These are phyloP conservation scores for Lucifuga dentata DNA, from an alignment of 2,113 vertebrate species.

Conservation along the genomic window DNA sequence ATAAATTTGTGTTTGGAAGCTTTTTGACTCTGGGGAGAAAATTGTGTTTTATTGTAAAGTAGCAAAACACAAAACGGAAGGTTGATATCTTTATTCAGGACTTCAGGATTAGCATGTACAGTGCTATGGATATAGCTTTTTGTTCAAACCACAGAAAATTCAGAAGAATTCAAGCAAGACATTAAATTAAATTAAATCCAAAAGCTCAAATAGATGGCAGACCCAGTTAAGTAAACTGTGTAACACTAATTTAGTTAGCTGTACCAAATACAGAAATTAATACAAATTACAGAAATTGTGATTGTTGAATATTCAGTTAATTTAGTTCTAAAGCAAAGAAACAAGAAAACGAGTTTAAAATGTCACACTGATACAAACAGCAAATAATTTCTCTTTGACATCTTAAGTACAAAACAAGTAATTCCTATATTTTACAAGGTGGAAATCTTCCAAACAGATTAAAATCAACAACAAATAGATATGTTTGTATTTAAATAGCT, in stretches of 20 bases:
- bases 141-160: constrained; percentile 13
- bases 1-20: constrained; percentile 31
- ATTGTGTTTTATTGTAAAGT: constrained; percentile 14
- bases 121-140: background rate
- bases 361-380: constrained; percentile 6
- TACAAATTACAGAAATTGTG: background rate
- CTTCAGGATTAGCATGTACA: constrained; percentile 12
- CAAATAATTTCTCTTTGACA: background rate
- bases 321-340: background rate
- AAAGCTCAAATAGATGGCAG: background rate
- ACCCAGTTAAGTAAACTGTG: background rate
- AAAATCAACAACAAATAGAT: background rate
- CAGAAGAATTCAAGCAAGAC: background rate
- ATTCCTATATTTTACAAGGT: background rate
- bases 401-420: background rate
- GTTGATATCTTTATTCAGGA: constrained; percentile 60
- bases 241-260: background rate
- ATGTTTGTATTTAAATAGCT: background rate
- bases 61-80: constrained; percentile 45
- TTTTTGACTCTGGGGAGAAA: constrained; percentile 38
- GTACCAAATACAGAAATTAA: constrained; percentile 2
- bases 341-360: background rate
- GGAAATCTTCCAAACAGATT: constrained; percentile 1
- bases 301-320: background rate
- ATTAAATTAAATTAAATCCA: background rate